Conservation (phyloP, 2,888 invertebrate genomes). For the Oxycera nigricornis region DNA sequence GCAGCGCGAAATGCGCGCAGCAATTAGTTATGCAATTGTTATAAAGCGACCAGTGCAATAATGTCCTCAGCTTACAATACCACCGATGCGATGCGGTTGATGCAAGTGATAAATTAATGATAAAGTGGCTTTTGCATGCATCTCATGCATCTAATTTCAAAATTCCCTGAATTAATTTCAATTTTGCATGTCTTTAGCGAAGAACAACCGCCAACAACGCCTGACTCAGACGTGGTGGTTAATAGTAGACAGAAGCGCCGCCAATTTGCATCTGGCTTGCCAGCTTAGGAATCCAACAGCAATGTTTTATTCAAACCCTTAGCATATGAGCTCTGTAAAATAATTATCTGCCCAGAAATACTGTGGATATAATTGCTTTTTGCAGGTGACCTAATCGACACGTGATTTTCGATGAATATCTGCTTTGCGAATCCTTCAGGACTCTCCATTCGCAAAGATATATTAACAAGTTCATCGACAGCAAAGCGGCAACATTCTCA, state of each 20-base stretch:
- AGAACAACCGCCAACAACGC: background rate
- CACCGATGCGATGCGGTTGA: conserved; percentile 15
- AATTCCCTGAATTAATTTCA: conserved; percentile 61
- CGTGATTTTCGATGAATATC: no score
- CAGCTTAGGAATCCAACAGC: background rate
- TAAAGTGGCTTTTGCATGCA: conserved; percentile 41
- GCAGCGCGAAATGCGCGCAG: conserved; percentile 3
- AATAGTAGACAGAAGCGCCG: conserved; percentile 29
- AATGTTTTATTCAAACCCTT: no score
- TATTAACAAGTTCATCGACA: no score
- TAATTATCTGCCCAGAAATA: no score
- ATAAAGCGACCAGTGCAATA: conserved; percentile 23
- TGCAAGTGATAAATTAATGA: conserved; percentile 39
- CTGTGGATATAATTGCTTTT: no score
- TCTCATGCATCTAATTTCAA: conserved; percentile 45
- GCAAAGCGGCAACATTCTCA: background rate
- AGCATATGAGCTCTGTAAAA: no score
- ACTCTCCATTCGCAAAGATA: no score
- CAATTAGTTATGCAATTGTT: conserved; percentile 39
- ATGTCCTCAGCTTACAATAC: conserved; percentile 11
- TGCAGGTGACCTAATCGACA: no score
- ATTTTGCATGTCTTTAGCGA: conserved; percentile 59
- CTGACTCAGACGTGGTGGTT: conserved; percentile 2
- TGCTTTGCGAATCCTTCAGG: no score
- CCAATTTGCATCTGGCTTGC: conserved; percentile 2